Base-by-base conservation (phyloP, 2,113 vertebrate species). In the Astatotilapia flaviijosephi region DNA sequence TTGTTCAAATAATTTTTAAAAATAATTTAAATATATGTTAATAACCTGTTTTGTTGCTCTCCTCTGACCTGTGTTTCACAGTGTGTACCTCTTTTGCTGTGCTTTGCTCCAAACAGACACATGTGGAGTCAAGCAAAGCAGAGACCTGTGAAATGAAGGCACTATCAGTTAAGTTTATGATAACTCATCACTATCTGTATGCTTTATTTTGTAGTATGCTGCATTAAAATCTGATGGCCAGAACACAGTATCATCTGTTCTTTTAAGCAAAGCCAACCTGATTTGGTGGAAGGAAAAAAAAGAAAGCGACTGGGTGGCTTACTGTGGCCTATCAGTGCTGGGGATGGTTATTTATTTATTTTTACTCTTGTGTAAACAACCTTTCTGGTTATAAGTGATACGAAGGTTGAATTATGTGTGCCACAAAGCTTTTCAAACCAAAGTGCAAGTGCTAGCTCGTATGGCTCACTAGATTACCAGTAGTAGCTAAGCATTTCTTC, bases 1-100 rank as follows among this genome's bases (percentile, higher is more conserved):
- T 77, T 77, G 3, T 28, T 77, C 19, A 51, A 77, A 13, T 77
- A 2, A n/a, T 12, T 31, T 6, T 26, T 4, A 0, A 8, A 75
- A 47, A 47, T 47, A 19, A 77, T 49, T 77, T 0, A 19, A 3
- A 77, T 31, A 51, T n/a, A 77, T 1, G 23, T 49, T 3, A 77
- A 77, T 49, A 31, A 3, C 45, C 42, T 19, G 42, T 77, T 47
- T 60, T 28, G 68, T 19, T 12, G 23, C 42, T 75, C 70, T 47
- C 15, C 42, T 3, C 40, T 47, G 23, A 26, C 42, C 23, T 28
- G 40, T 28, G 21, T 47, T 11, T 75, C 70, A 75, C 42, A 49
- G 42, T 31, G 15, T 31, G 23, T 31, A 47, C 21, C 15, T 75
- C 23, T 75, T 12, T 47, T 49, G 42, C 15, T 8, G 14, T 77